Conservation (phyloP, 35 echinoderm and acorn worm genomes). For the Eucidaris tribuloides region DNA sequence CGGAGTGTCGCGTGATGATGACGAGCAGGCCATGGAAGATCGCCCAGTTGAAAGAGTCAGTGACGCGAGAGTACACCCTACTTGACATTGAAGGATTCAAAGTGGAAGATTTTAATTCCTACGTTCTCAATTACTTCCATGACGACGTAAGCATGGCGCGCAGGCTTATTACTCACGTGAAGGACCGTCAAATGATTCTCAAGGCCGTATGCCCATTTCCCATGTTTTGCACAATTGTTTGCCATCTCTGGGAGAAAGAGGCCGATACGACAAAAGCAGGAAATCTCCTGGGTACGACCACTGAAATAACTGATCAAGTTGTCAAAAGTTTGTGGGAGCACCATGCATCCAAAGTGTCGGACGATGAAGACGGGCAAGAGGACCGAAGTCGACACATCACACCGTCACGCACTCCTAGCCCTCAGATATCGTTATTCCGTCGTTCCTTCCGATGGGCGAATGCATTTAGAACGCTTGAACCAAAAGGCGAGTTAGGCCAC, state of each 20-base stretch:
- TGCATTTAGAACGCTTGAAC: no score
- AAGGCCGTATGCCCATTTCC: background rate
- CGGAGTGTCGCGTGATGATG: background rate
- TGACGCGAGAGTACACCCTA: background rate
- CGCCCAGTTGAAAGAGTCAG: slow-evolving; percentile 3
- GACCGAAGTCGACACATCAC: background rate
- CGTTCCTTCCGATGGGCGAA: no score
- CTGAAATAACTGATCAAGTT: background rate
- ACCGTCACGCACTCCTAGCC: no score
- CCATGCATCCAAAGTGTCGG: background rate
- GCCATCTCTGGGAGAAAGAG: slow-evolving; percentile 8
- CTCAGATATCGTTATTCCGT: no score
- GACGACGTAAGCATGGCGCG: slow-evolving; percentile 2
- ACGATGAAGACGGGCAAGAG: background rate
- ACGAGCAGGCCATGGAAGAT: background rate
- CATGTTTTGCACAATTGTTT: background rate
- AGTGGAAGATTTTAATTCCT: background rate
- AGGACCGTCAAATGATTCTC: background rate
- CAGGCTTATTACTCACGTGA: background rate
- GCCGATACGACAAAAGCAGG: background rate
- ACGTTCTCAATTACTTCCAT: background rate
- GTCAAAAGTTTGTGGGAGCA: background rate
- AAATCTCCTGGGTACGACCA: background rate
- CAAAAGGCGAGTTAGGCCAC: no score
- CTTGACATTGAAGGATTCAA: slow-evolving; percentile 10